A percentile compares a stretch with the other conserved stretches of the same genome.
These are phyloP conservation scores for Amphipoea oculea DNA, from an alignment of 2,888 invertebrate species.

Conservation along the genomic window DNA sequence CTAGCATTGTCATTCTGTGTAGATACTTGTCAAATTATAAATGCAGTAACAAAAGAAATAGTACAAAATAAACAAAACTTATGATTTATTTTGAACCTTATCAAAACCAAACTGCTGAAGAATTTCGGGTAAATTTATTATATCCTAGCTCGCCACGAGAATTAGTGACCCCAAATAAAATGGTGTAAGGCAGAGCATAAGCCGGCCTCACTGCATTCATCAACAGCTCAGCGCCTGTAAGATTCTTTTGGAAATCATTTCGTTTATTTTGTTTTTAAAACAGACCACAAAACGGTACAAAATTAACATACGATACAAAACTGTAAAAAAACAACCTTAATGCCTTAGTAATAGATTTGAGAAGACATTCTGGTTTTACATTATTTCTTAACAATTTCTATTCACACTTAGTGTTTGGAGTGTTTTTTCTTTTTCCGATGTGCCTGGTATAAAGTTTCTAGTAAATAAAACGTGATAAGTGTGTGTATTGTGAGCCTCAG, in stretches of 20 bases:
- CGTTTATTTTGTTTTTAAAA: slow-evolving; percentile 15
- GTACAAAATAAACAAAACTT: slow-evolving; percentile 32
- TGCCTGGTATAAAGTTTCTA: slow-evolving; percentile 92
- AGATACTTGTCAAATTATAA: slow-evolving; percentile 18
- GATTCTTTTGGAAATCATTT: slow-evolving; percentile 7
- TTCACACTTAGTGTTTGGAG: not conserved
- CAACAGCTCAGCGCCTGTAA: not conserved
- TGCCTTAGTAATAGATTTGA: not conserved
- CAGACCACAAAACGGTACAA: slow-evolving; percentile 13
- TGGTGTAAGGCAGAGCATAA: not conserved
- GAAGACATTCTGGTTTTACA: slow-evolving; percentile 13
- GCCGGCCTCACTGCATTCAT: not conserved
- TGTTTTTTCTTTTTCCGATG: slow-evolving; percentile 78
- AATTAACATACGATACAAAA: slow-evolving; percentile 4
- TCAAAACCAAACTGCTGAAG: not conserved
- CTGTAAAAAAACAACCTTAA: not conserved
- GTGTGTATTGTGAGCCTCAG: slow-evolving; percentile 98
- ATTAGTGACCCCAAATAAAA: not conserved
- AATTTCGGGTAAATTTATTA: not conserved
- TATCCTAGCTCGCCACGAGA: not conserved
- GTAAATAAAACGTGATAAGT: slow-evolving; percentile 97
- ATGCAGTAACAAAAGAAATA: slow-evolving; percentile 3
- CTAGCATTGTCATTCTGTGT: slow-evolving; percentile 28
- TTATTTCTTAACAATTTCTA: slow-evolving; percentile 6
- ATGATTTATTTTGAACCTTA: slow-evolving; percentile 11